A percentile compares a stretch with the other conserved stretches of the same genome.
These are phyloP conservation scores for Cacoxenus indagator DNA, from an alignment of 2,888 invertebrate genomes.

Conservation along the genomic window DNA sequence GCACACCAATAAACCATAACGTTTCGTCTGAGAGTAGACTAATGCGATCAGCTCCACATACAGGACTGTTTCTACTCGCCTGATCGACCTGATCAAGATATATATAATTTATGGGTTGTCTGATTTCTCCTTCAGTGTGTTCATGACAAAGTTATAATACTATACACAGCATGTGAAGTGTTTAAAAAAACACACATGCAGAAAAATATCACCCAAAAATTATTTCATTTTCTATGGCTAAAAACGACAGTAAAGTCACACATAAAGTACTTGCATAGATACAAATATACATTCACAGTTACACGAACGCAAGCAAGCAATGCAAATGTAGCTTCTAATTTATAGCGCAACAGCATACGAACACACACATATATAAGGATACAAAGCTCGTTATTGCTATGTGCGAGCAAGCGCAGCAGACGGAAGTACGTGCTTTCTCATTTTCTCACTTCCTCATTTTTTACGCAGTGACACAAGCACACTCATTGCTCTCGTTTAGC, in stretches of 20 bases:
- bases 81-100: too few species aligned
- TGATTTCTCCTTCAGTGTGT: too few species aligned
- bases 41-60: too few species aligned
- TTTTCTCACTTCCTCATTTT: not conserved
- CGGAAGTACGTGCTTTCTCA: not conserved
- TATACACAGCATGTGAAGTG: too few species aligned
- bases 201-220: not conserved
- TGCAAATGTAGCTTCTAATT: conserved; percentile 15
- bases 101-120: too few species aligned
- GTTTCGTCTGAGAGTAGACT: too few species aligned
- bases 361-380: conserved; percentile 7
- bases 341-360: conserved; percentile 19
- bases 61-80: too few species aligned
- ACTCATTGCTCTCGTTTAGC: not conserved
- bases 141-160: too few species aligned
- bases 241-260: not conserved
- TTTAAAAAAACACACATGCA: too few species aligned
- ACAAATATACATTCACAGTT: too few species aligned
- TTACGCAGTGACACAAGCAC: conserved; percentile 36
- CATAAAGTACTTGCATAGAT: not conserved
- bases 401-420: not conserved
- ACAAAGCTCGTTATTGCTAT: not conserved
- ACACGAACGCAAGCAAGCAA: not conserved
- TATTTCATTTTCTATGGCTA: not conserved
- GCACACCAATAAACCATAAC: too few species aligned